These are phyloP conservation scores for Bombus sibiricus DNA, from an alignment of 1,140 invertebrate genomes.

Conservation along the genomic window DNA sequence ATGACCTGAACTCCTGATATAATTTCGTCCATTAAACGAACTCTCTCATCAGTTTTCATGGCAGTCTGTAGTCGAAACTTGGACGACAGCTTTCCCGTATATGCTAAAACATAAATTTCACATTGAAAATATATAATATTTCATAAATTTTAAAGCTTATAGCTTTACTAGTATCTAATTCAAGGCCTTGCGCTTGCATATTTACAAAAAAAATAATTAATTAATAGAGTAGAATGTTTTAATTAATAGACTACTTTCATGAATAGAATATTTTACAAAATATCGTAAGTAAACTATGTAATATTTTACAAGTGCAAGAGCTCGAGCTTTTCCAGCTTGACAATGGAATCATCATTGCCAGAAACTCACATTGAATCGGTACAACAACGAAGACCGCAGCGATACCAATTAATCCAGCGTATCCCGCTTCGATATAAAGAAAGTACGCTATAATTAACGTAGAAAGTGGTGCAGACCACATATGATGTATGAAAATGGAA, in stretches of 20 bases:
- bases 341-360: neutral
- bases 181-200: neutral
- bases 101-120: conserved; percentile 79
- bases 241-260: no score
- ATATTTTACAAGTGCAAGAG: neutral
- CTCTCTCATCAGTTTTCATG: conserved; percentile 88
- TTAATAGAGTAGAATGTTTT: no score
- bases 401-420: conserved; percentile 87
- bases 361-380: conserved; percentile 86
- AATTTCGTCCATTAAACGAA: conserved; percentile 91
- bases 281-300: no score
- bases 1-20: conserved; percentile 89
- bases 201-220: neutral
- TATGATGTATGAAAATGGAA: conserved; percentile 84
- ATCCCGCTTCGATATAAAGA: conserved; percentile 86
- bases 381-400: conserved; percentile 87
- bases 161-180: no score
- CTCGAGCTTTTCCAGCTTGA: neutral
- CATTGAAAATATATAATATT: neutral
- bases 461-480: conserved; percentile 87
- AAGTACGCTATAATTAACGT: conserved; percentile 86
- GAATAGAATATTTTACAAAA: no score
- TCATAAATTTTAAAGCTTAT: neutral
- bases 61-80: conserved; percentile 86
- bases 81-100: conserved; percentile 87